Conservation (phyloP, 2,888 invertebrate genomes). For the Latheticus oryzae region DNA sequence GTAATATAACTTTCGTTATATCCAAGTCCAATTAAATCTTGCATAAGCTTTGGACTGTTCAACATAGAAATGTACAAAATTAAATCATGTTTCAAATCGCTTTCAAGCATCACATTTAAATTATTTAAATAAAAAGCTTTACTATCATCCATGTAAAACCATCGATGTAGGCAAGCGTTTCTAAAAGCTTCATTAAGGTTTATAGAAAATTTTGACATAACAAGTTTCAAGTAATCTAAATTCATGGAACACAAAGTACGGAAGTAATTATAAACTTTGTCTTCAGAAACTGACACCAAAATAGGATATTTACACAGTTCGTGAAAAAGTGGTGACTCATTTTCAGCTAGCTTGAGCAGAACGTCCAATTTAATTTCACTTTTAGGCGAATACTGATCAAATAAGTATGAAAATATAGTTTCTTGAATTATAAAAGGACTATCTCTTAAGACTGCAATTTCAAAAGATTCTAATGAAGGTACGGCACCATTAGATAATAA, state of each 20-base stretch:
- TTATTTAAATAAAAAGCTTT: no score
- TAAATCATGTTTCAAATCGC: background rate
- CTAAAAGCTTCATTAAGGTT: background rate
- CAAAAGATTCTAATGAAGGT: background rate
- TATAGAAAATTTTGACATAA: background rate
- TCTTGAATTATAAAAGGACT: background rate
- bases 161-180: no score
- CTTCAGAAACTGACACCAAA: background rate
- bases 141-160: no score
- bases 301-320: background rate
- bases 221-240: background rate
- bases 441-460: background rate
- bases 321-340: background rate
- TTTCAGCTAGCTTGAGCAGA: background rate
- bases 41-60: background rate
- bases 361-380: background rate
- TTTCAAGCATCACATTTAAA: background rate
- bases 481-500: conserved; percentile 1
- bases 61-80: background rate
- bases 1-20: background rate
- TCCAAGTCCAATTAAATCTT: background rate
- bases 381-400: background rate
- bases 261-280: background rate
- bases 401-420: background rate
- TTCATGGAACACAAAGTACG: background rate